Percentiles rank a stretch among this genome's conserved stretches.
These are phyloP conservation scores for Cherax destructor DNA, from an alignment of 1,140 invertebrate genomes.

Conservation along the genomic window DNA sequence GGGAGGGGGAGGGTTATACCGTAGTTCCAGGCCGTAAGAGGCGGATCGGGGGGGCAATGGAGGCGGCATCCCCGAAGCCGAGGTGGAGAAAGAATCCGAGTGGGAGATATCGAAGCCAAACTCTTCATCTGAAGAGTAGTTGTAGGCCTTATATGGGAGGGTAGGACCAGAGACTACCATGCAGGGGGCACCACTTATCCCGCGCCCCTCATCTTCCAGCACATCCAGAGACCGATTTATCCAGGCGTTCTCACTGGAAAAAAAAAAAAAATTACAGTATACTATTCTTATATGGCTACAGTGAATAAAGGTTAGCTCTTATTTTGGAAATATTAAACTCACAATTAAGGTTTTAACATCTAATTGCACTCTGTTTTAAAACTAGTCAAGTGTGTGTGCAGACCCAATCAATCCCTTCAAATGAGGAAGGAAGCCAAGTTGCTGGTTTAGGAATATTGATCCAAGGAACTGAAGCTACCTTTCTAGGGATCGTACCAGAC, in stretches of 20 bases:
- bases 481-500: no score
- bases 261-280: neutral
- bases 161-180: neutral
- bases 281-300: neutral
- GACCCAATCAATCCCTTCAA: no score
- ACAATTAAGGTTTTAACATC: no score
- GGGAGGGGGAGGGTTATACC: neutral
- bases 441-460: no score
- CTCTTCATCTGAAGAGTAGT: conserved; percentile 63
- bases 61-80: conserved; percentile 50
- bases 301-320: neutral
- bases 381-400: no score
- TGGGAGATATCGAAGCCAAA: conserved; percentile 47
- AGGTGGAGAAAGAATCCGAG: conserved; percentile 55
- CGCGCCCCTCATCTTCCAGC: conserved; percentile 26
- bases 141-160: conserved; percentile 58
- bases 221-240: conserved; percentile 68
- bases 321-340: no score
- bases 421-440: no score
- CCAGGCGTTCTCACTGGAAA: conserved; percentile 60
- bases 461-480: no score
- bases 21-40: conserved; percentile 56
- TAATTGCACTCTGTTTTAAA: no score
- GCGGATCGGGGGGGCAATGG: conserved; percentile 59
- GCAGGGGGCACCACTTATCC: neutral